These are phyloP conservation scores for Larimichthys polyactis DNA, from an alignment of 2,113 vertebrate species.

Conservation along the genomic window DNA sequence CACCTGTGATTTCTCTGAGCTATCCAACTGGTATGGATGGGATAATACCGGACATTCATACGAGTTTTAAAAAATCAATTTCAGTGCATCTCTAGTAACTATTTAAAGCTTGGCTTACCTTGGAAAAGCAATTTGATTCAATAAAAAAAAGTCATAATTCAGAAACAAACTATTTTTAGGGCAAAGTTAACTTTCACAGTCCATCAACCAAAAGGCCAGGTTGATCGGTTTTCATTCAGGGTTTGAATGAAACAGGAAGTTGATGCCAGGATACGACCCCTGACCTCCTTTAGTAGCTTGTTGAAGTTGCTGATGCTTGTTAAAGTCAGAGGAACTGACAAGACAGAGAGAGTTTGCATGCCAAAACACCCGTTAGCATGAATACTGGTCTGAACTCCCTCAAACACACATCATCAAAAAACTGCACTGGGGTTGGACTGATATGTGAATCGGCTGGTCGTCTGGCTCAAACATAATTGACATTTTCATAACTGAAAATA, in stretches of 20 bases:
- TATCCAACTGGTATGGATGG: background rate
- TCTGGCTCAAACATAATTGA: background rate
- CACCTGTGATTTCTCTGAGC: background rate
- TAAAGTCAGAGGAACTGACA: background rate
- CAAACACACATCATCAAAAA: background rate
- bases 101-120: conserved; percentile 10
- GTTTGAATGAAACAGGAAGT: conserved; percentile 10
- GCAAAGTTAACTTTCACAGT: background rate
- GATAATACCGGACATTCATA: background rate
- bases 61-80: background rate
- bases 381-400: conserved; percentile 1
- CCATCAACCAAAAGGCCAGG: background rate
- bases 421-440: conserved; percentile 19
- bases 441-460: background rate
- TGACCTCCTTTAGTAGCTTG: background rate
- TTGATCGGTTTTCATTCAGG: background rate
- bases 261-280: background rate
- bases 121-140: background rate
- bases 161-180: conserved; percentile 7
- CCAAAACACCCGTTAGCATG: background rate
- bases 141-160: background rate
- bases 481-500: too few relatives aligned
- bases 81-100: background rate
- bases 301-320: background rate
- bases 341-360: background rate